These are phyloP conservation scores for Chydorus sphaericus DNA, from an alignment of 2,888 invertebrate genomes.

Conservation along the genomic window DNA sequence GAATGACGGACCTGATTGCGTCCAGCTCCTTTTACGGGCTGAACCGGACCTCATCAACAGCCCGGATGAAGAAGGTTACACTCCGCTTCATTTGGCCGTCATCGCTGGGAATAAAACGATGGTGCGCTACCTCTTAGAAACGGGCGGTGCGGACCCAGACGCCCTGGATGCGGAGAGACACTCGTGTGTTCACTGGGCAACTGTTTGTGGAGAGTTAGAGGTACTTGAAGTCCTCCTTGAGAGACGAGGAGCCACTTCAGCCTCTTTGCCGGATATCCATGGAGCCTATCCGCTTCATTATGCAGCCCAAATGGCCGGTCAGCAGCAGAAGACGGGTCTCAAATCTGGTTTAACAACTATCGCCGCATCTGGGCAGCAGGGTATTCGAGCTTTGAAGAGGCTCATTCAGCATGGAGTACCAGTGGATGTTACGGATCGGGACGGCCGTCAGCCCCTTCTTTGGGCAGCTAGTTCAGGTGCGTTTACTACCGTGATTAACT, in stretches of 20 bases:
- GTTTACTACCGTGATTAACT: too few relatives aligned
- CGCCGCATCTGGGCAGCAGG: conserved; percentile 33
- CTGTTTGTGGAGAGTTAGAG: conserved; percentile 87
- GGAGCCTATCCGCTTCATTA: conserved; percentile 93
- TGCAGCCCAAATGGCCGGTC: conserved; percentile 92
- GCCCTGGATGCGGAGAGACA: conserved; percentile 87
- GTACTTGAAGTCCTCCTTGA: conserved; percentile 70
- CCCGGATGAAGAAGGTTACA: conserved; percentile 84
- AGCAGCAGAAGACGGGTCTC: conserved; percentile 36
- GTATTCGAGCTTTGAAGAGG: conserved; percentile 63
- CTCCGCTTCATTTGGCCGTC: conserved; percentile 86
- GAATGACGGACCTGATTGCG: conserved; percentile 46
- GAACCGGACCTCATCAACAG: conserved; percentile 73
- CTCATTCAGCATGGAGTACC: conserved; percentile 60
- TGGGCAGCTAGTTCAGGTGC: conserved; percentile 97
- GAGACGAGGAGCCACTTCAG: conserved; percentile 66
- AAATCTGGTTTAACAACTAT: too few relatives aligned
- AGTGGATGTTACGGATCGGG: conserved; percentile 75
- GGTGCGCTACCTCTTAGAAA: conserved; percentile 69
- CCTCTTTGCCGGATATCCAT: conserved; percentile 78
- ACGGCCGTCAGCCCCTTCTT: conserved; percentile 80
- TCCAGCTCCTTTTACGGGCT: conserved; percentile 48
- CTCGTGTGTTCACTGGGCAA: conserved; percentile 95
- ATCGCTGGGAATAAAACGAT: conserved; percentile 80
- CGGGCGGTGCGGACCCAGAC: conserved; percentile 68